A percentile compares a stretch with the other conserved stretches of the same genome.
Conservation (phyloP, 2,797 vertebrate genomes). For the Hybognathus amarus region DNA sequence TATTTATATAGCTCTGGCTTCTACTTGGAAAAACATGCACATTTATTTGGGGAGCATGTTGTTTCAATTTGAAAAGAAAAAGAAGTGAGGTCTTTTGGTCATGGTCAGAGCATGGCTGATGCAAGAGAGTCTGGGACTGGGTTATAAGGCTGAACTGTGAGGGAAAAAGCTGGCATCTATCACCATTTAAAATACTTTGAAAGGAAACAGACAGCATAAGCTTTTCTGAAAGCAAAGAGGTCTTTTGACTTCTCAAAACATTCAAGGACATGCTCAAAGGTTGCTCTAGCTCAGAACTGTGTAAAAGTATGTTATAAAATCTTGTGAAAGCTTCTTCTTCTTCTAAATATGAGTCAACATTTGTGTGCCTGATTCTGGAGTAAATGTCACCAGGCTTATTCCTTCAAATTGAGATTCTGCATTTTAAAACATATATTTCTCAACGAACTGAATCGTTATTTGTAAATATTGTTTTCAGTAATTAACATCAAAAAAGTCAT, state of each 20-base stretch:
- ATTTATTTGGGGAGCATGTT: not conserved
- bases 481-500: not conserved
- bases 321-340: not conserved
- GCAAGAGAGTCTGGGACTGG: slow-evolving; percentile 2
- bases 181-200: not conserved
- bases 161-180: not conserved
- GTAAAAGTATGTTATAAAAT: slow-evolving; percentile 5
- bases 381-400: not conserved
- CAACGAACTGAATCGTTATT: not conserved
- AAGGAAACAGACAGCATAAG: not conserved
- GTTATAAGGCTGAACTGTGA: slow-evolving; percentile 10
- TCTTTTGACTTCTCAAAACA: slow-evolving; percentile 32
- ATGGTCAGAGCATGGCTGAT: slow-evolving; percentile 22
- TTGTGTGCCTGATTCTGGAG: not conserved
- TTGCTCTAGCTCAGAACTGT: not conserved
- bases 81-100: slow-evolving; percentile 7
- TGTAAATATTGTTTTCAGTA: not conserved
- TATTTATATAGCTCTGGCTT: not conserved
- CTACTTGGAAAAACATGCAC: not conserved
- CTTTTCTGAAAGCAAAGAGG: slow-evolving; percentile 15
- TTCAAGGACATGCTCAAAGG: slow-evolving; percentile 28
- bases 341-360: not conserved
- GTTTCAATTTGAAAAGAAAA: not conserved
- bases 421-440: not conserved
- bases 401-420: not conserved